Evolutionary conservation across 2,888 invertebrate genomes (phyloP), one percentile per base, ranked within the genome.

Genomic region (Ariolimax columbianus): DNA sequence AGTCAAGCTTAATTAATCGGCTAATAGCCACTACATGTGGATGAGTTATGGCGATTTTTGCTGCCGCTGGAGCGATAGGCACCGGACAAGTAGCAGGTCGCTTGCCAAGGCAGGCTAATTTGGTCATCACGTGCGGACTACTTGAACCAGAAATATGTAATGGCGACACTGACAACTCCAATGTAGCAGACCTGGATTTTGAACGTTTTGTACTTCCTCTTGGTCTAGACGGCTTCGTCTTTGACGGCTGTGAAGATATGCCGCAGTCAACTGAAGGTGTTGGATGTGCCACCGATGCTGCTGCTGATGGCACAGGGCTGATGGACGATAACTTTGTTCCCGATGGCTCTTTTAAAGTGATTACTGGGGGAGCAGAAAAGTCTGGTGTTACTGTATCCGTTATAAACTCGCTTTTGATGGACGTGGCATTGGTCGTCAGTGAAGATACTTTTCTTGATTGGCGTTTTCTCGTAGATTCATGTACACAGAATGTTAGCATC

Each of bases 11-110:
- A 4, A 40, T 40, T 30, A 70, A 47, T 30, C 23, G 19, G 1
- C 59, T 23, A 19, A 73, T 72, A 33, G 59, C 73, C 9, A 68
- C 33, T n/a, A 38, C 9, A 6, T 77, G 26, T 2, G 77, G 23
- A 17, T 7, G 30, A 26, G 72, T 30, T 66, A 72, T 38, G n/a
- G 55, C 30, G 0, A 78, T 36, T 72, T 85, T 85, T 17, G 81
- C 80, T 33, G 85, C 81, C 33, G 81, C 85, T 36, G 85, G 85
- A 7, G 85, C 85, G 9, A 85, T 81, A 6, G 55, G 68, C 2
- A 85, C 68, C 26, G 85, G 85, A 19, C 36, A 68, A 47, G 51
- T 77, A 23, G 81, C 81, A 9, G 63, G 80, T 75, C 85, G 23
- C 79, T 85, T 85, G 11, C 85, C 85, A 30, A 85, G 63, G 36